phyloP scores from a whole-genome alignment of 37 sponge, comb jelly and placozoan species.

The Tethya wilhelma region DNA sequence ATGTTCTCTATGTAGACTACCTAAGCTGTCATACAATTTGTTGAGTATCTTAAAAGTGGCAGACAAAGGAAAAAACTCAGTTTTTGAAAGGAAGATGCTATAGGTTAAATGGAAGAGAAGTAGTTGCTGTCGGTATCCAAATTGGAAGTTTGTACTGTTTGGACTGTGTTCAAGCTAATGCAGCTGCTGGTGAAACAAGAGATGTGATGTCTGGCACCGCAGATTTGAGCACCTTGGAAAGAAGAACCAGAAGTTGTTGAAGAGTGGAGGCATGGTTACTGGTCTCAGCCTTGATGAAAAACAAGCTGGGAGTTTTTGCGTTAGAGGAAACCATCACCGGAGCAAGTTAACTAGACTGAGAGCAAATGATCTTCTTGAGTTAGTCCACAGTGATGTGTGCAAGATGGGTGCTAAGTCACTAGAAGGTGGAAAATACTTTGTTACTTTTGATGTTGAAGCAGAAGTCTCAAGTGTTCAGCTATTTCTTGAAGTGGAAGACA shows the following conservation, averaged over 20 bases:
- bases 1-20: too few relatives aligned
- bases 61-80: too few relatives aligned
- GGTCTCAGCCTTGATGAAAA: constrained; percentile 29
- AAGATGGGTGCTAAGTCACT: constrained; percentile 35
- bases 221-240: constrained; percentile 59
- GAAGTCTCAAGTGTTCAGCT: constrained; percentile 12
- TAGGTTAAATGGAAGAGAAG: too few relatives aligned
- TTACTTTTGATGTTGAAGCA: constrained; percentile 53
- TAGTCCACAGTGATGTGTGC: constrained; percentile 62
- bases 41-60: too few relatives aligned
- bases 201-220: constrained; percentile 54
- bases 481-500: constrained; percentile 54
- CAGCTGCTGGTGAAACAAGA: constrained; percentile 11
- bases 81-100: too few relatives aligned
- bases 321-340: constrained; percentile 55
- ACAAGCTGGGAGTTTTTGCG: constrained; percentile 43
- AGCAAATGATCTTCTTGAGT: constrained; percentile 29
- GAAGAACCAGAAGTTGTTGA: constrained; percentile 24
- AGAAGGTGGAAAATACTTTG: constrained; percentile 45
- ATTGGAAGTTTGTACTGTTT: constrained; percentile 60
- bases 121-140: constrained; percentile 38
- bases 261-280: constrained; percentile 24
- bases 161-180: constrained; percentile 2
- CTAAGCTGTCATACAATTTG: too few relatives aligned
- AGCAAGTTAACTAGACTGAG: constrained; percentile 10